A percentile compares a stretch with the other conserved stretches of the same genome.
These are phyloP conservation scores for Lucilia sericata DNA, from an alignment of 1,140 invertebrate species.

Conservation along the genomic window DNA sequence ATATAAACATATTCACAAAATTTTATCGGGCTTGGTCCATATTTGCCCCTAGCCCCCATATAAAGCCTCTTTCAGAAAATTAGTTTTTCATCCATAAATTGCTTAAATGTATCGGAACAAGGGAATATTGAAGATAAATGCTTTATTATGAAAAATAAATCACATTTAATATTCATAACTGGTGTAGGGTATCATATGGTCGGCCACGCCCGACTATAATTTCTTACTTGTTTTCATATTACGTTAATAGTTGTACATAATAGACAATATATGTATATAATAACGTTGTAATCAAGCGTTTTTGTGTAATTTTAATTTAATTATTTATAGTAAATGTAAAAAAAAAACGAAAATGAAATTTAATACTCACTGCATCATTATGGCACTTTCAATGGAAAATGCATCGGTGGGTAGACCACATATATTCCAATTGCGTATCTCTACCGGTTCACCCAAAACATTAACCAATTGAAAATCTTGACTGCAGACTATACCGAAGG, in stretches of 20 bases:
- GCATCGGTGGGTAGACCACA: constrained; percentile 87
- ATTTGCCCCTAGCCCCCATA: no score
- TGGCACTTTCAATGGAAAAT: constrained; percentile 93
- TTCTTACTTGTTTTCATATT: neutral
- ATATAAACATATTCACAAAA: no score
- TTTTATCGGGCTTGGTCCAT: no score
- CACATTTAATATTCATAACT: no score
- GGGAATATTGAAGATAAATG: no score
- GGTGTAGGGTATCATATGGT: no score
- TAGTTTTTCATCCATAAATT: no score
- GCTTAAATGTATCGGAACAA: no score
- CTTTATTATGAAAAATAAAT: no score
- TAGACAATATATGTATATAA: neutral
- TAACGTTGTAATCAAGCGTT: neutral
- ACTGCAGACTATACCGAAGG: constrained; percentile 80
- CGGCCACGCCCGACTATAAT: no score
- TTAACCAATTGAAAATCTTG: constrained; percentile 80
- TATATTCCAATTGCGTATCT: constrained; percentile 92
- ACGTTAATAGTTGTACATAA: neutral
- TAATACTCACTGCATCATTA: constrained; percentile 82
- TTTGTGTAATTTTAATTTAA: neutral
- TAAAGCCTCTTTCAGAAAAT: no score
- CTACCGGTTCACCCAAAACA: constrained; percentile 87
- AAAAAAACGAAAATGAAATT: neutral
- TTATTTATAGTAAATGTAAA: neutral